Conservation (phyloP, 2,888 invertebrate species). For the Microctonus brassicae region DNA sequence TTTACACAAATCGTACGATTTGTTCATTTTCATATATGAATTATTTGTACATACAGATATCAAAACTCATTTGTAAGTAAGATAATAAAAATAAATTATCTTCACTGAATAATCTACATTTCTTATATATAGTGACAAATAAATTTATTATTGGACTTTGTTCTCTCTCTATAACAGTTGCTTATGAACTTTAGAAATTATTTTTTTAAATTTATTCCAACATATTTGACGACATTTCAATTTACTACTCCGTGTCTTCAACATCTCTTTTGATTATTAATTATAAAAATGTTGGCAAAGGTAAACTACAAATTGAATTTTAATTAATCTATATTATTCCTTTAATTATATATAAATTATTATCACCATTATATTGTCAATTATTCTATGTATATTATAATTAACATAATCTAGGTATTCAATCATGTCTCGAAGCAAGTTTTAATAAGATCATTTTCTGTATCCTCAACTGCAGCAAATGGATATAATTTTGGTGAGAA, state of each 20-base stretch:
- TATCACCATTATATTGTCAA: too few species aligned
- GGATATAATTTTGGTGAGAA: slow-evolving; percentile 51
- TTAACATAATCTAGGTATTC: slow-evolving; percentile 44
- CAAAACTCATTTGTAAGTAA: too few species aligned
- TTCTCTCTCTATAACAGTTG: neutral
- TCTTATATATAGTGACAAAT: too few species aligned
- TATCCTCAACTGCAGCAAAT: slow-evolving; percentile 37
- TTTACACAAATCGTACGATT: too few species aligned
- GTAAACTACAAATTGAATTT: slow-evolving; percentile 27
- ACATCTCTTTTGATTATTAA: neutral
- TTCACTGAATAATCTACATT: too few species aligned
- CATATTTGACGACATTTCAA: neutral
- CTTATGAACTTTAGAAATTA: neutral
- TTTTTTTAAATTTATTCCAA: neutral
- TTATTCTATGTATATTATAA: neutral
- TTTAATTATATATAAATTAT: neutral
- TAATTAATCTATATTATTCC: neutral
- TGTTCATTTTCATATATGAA: too few species aligned
- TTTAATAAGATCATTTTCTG: slow-evolving; percentile 48
- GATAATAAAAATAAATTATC: too few species aligned
- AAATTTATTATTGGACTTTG: neutral
- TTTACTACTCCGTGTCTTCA: neutral
- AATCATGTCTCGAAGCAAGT: slow-evolving; percentile 38
- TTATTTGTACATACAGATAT: too few species aligned
- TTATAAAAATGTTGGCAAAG: slow-evolving; percentile 40